Evolutionary conservation across 2,113 vertebrate genomes (phyloP).

Genomic region (Cynopterus brachyotis): DNA sequence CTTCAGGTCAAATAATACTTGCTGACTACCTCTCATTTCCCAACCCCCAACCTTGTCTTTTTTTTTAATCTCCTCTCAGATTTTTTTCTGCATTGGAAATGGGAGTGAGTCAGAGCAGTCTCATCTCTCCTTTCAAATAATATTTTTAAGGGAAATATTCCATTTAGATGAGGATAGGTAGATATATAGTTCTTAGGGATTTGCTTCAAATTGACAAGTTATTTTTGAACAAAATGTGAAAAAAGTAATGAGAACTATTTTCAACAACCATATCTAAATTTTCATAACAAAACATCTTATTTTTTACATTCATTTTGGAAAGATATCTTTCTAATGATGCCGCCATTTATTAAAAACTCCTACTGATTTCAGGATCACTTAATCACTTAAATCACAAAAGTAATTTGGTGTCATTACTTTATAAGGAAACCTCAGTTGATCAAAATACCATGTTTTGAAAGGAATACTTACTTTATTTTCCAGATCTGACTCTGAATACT

Average conservation of each 20-base stretch:
- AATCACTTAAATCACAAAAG: not conserved
- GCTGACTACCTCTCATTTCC: not conserved
- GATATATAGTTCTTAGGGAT: not conserved
- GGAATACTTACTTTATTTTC: not conserved
- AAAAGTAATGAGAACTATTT: not conserved
- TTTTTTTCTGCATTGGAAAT: not conserved
- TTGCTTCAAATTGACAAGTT: not conserved
- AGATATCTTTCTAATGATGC: not conserved
- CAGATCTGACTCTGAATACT: not conserved
- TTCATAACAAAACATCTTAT: not conserved
- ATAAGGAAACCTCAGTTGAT: not conserved
- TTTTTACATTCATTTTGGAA: not conserved
- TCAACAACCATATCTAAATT: not conserved
- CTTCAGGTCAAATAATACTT: not conserved
- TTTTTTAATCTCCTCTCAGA: not conserved
- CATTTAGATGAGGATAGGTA: not conserved
- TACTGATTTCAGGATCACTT: not conserved
- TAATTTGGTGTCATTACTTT: not conserved
- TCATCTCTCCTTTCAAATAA: not conserved
- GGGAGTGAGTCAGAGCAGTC: not conserved
- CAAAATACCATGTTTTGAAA: not conserved
- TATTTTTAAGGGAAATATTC: not conserved
- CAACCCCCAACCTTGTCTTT: not conserved
- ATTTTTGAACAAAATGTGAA: not conserved
- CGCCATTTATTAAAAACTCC: not conserved